Conservation (phyloP, 2,113 vertebrate species). For the Zosterops borbonicus region DNA sequence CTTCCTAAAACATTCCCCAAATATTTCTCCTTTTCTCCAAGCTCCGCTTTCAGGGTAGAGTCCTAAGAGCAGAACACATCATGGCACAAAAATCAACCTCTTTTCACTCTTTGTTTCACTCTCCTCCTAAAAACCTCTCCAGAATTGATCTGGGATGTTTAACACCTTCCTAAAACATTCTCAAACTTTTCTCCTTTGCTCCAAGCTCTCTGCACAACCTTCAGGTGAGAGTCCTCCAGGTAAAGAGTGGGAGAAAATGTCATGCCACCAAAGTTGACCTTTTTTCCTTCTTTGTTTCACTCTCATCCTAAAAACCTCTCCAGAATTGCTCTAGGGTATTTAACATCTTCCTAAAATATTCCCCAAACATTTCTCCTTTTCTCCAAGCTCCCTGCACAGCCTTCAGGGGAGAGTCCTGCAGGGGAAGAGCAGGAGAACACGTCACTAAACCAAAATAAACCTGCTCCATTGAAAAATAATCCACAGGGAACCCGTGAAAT, state of each 20-base stretch:
- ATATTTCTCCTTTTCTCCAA: neutral
- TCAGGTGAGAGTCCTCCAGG: neutral
- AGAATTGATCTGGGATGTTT: no score
- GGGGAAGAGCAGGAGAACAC: no score
- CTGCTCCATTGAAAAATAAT: no score
- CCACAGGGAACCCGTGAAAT: neutral
- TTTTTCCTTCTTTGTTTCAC: fast-evolving
- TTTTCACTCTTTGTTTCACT: no score
- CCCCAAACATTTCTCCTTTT: neutral
- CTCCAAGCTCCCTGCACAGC: neutral
- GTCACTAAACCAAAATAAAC: no score
- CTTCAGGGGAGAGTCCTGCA: neutral
- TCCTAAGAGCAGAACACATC: neutral
- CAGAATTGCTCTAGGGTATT: neutral
- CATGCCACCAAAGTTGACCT: fast-evolving
- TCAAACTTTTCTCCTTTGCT: neutral
- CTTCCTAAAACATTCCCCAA: neutral
- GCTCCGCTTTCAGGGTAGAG: neutral
- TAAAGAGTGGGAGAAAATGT: no score
- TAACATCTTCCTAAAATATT: neutral
- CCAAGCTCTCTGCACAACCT: neutral
- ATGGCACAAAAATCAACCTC: no score
- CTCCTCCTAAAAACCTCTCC: no score
- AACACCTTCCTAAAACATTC: no score
- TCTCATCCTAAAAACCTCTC: fast-evolving